Evolutionary conservation across 2,113 vertebrate species (phyloP).

Genomic region (Perca fluviatilis): DNA sequence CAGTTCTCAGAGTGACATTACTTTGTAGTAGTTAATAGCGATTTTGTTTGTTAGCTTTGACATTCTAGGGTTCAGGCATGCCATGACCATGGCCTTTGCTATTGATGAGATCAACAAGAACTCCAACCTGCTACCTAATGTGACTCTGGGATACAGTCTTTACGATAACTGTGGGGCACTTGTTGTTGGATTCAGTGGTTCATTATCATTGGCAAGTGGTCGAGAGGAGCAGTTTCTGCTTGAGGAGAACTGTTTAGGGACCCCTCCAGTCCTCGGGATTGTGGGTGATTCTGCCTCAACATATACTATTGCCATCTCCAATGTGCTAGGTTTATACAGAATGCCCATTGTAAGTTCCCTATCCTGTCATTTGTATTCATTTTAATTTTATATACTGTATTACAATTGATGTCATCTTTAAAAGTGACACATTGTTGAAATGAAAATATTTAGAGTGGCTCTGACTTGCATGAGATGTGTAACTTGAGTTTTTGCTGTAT

Average conservation of each 20-base stretch:
- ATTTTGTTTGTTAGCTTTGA: constrained; percentile 66
- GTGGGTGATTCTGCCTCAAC: constrained; percentile 65
- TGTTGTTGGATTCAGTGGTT: constrained; percentile 74
- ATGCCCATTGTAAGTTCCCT: constrained; percentile 11
- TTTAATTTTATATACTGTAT: not conserved
- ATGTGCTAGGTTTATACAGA: constrained; percentile 10
- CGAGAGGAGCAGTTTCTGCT: constrained; percentile 44
- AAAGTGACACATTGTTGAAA: not conserved
- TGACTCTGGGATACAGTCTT: constrained; percentile 39
- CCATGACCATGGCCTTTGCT: constrained; percentile 78
- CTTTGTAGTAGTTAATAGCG: not conserved
- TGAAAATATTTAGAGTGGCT: not conserved
- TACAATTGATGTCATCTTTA: not conserved
- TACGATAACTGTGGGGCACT: constrained; percentile 79
- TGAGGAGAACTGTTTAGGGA: constrained; percentile 55
- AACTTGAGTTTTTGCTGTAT: not conserved
- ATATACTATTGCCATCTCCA: constrained; percentile 5
- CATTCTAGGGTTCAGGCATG: constrained; percentile 70
- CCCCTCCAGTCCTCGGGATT: constrained; percentile 73
- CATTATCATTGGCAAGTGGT: constrained; percentile 66
- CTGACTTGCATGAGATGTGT: not conserved
- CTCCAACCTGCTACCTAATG: constrained; percentile 66
- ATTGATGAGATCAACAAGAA: constrained; percentile 79
- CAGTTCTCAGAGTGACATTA: not conserved
- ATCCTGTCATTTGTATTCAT: not conserved